Base-by-base conservation (phyloP, 1,140 invertebrate genomes). In the Drosophila burlai region DNA sequence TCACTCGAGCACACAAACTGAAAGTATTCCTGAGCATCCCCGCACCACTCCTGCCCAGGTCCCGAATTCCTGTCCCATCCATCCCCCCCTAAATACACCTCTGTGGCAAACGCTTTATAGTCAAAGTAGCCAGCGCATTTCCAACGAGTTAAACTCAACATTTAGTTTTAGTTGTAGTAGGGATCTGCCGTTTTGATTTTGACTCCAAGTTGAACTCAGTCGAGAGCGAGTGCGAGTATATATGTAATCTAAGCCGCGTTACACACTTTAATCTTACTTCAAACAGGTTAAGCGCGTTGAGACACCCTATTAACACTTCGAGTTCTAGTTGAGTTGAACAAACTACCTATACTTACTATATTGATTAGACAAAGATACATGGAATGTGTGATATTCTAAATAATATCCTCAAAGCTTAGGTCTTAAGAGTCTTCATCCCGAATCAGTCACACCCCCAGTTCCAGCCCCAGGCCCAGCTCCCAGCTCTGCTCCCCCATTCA, bases 341-440 rank as follows among this genome's bases (percentile, higher is more conserved):
- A 73, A 62, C 54, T 75, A 75, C 69, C 57, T 75, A 75, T 62
- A 74, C 55, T 47, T 55, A 63, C 36, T 49, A 49, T 75, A 75
- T 34, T 34, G 49, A 64, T 75, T 75, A 63, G 59, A 64, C 36
- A 60, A 74, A 43, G 50, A 87, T 63, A 69, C 54, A 75, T 81
- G 79, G 60, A 84, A 85, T 82, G 82, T 90, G 85, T 90, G 85
- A 90, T 90, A 90, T 85, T 90, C 79, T 80, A 72, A 74, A 90
- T 74, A 85, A 90, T 90, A 90, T 90, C 85, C 79, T 85, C 67
- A 52, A 85, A 67, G 47, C 67, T 29, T 85, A 74, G 67, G 24
- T 73, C 21, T 61, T 73, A 74, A 74, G 71, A 60, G 67, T 59
- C 29, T 59, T 46, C 43, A 72, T 49, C 67, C 66, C 11, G 18